Conservation (phyloP, 2,113 vertebrate genomes). For the Reinhardtius hippoglossoides region DNA sequence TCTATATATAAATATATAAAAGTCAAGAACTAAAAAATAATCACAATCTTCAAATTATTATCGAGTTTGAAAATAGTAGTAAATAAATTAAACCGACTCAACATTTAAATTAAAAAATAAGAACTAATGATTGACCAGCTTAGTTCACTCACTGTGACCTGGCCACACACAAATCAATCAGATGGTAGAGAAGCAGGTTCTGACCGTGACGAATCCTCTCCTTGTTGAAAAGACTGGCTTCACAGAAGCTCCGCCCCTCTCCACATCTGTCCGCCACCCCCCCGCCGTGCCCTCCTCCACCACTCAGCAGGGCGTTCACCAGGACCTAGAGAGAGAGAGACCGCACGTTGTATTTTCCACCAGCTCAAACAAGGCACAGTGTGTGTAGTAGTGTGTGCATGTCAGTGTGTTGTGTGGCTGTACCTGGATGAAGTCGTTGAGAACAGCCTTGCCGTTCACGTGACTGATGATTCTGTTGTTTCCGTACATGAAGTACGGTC, state of each 20-base stretch:
- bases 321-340: constrained; percentile 76
- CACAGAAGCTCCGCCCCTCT: constrained; percentile 88
- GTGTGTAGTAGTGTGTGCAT: not conserved
- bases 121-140: not conserved
- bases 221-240: constrained; percentile 89
- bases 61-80: no score
- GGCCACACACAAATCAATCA: not conserved
- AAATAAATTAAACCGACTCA: not conserved
- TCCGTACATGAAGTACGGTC: constrained; percentile 91
- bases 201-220: constrained; percentile 87
- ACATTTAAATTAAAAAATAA: not conserved
- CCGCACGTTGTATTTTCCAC: no score
- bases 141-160: not conserved
- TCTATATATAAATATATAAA: no score
- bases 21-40: no score
- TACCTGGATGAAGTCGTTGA: constrained; percentile 91
- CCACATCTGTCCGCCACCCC: constrained; percentile 74
- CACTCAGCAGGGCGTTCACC: constrained; percentile 86
- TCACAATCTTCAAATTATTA: no score
- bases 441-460: constrained; percentile 85
- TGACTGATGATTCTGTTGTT: constrained; percentile 86
- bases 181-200: not conserved
- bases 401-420: not conserved
- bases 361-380: not conserved
- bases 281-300: constrained; percentile 83